Evolutionary conservation across 1,140 invertebrate genomes (phyloP).

Genomic region (Aphis craccivora): DNA sequence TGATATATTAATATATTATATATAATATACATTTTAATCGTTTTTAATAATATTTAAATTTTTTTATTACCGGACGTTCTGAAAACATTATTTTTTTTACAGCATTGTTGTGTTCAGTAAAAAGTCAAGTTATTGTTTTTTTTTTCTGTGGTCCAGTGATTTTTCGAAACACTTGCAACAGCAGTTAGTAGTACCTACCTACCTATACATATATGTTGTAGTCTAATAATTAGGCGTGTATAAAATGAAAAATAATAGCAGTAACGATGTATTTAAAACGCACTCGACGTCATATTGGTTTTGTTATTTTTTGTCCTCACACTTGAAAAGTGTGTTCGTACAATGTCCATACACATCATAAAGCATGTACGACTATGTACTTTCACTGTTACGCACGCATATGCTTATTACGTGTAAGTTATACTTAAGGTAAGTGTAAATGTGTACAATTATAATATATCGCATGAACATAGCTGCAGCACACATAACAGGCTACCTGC

Average conservation of each 20-base stretch:
- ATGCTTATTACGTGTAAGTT: neutral
- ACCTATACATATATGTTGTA: neutral
- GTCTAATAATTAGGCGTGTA: constrained; percentile 45
- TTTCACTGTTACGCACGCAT: neutral
- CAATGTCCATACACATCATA: neutral
- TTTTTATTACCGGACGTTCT: constrained; percentile 11
- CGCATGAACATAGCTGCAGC: no score
- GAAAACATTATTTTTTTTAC: constrained; percentile 25
- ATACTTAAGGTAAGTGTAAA: neutral
- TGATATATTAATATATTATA: neutral
- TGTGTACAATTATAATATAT: neutral
- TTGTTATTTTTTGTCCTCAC: neutral
- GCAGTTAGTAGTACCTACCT: neutral
- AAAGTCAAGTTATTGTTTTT: constrained; percentile 35
- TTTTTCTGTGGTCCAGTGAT: constrained; percentile 33
- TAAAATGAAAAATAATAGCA: constrained; percentile 31
- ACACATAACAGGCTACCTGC: neutral
- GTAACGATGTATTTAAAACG: neutral
- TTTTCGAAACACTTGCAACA: constrained; percentile 13
- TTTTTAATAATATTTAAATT: constrained; percentile 7
- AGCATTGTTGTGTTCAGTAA: neutral
- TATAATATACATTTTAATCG: constrained; percentile 35
- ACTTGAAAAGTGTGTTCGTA: neutral
- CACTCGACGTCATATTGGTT: neutral
- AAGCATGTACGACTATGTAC: neutral